These are phyloP conservation scores for Aptenodytes forsteri DNA, from an alignment of 2,113 vertebrate genomes.

Conservation along the genomic window DNA sequence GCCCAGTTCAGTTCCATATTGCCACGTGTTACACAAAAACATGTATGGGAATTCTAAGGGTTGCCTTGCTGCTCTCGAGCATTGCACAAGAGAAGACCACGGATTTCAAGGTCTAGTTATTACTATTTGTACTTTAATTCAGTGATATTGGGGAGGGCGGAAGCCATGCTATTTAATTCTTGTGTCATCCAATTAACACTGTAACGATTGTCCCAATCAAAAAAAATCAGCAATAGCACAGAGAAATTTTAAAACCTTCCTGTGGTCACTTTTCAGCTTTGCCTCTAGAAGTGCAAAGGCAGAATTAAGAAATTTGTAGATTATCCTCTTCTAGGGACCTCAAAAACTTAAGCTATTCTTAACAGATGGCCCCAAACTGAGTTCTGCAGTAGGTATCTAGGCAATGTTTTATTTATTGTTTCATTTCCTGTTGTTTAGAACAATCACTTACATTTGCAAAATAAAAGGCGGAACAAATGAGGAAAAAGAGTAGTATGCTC, in stretches of 20 bases:
- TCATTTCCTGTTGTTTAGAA: not conserved
- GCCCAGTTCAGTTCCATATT: not conserved
- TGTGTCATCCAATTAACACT: not conserved
- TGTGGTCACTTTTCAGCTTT: not conserved
- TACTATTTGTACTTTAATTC: too few species aligned
- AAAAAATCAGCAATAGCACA: not conserved
- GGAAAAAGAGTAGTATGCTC: not conserved
- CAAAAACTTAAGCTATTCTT: not conserved
- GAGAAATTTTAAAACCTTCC: not conserved
- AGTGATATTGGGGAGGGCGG: rapidly evolving
- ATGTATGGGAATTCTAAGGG: not conserved
- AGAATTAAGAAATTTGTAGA: not conserved
- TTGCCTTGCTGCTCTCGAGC: not conserved
- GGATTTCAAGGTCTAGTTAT: not conserved
- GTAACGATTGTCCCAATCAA: not conserved
- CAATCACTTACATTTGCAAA: not conserved
- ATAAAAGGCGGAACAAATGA: not conserved
- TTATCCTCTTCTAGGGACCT: not conserved
- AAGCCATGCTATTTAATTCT: not conserved
- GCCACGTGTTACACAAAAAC: rapidly evolving
- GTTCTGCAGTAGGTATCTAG: not conserved
- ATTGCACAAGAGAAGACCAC: too few species aligned
- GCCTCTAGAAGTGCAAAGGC: not conserved
- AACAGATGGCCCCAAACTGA: not conserved
- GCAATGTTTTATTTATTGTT: not conserved